Percentiles rank a stretch among this genome's conserved stretches.
Evolutionary conservation across 2,797 vertebrate species (phyloP).

Genomic region (Crypturellus tataupa): DNA sequence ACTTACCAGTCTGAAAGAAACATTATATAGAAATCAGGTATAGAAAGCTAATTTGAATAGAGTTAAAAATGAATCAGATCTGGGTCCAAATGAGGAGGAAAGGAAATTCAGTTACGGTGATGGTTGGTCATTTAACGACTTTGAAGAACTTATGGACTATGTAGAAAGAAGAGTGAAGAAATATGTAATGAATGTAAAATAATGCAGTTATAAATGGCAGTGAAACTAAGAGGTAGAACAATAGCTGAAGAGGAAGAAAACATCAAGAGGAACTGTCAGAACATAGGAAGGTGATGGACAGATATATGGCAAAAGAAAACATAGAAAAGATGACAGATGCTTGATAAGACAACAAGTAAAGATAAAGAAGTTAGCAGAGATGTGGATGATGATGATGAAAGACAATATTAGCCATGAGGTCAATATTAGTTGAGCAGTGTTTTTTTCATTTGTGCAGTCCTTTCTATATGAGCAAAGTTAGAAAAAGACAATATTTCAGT

Average conservation of each 20-base stretch:
- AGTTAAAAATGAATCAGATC: neutral
- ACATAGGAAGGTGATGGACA: neutral
- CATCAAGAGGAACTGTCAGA: neutral
- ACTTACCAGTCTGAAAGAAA: slow-evolving; percentile 93
- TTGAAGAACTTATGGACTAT: neutral
- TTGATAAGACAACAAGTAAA: neutral
- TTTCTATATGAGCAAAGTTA: neutral
- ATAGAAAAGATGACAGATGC: neutral
- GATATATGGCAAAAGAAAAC: neutral
- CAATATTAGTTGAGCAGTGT: neutral
- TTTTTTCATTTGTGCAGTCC: neutral
- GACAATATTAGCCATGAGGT: neutral
- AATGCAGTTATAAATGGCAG: neutral
- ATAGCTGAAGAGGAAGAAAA: neutral
- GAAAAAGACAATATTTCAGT: neutral
- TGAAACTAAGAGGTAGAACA: neutral
- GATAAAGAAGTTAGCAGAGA: neutral
- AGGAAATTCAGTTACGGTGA: neutral
- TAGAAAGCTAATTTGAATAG: neutral
- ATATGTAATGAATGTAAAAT: neutral
- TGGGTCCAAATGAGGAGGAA: neutral
- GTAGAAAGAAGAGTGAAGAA: neutral
- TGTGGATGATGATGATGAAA: neutral
- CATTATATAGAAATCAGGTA: slow-evolving; percentile 95
- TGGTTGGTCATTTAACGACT: neutral